Conservation (phyloP, 92 coral and sea anemone species). For the Ricordea florida region DNA sequence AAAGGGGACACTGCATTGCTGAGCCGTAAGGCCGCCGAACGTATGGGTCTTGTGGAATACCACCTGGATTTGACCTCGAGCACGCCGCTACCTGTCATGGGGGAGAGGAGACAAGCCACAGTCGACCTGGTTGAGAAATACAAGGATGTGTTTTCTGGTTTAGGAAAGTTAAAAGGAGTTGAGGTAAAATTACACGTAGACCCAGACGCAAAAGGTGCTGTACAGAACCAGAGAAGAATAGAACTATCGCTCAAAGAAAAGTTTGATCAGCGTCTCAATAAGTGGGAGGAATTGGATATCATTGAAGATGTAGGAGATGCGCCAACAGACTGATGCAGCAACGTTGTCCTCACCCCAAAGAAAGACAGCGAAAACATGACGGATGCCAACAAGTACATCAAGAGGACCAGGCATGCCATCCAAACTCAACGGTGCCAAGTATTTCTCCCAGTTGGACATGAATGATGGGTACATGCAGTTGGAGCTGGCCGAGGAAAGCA, state of each 20-base stretch:
- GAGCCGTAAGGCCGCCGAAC: slow-evolving; percentile 2
- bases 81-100: not conserved
- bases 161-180: slow-evolving; percentile 34
- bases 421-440: slow-evolving; percentile 28
- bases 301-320: slow-evolving; percentile 1
- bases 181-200: slow-evolving; percentile 32
- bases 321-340: slow-evolving; percentile 7
- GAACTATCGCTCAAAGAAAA: slow-evolving; percentile 30
- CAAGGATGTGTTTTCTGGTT: too few relatives aligned
- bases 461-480: too few relatives aligned
- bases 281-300: not conserved
- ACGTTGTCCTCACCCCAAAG: slow-evolving; percentile 35
- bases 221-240: slow-evolving; percentile 35
- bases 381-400: not conserved
- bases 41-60: slow-evolving; percentile 7
- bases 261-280: not conserved
- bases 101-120: too few relatives aligned
- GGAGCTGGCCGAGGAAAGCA: too few relatives aligned
- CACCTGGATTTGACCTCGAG: not conserved
- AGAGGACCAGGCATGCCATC: not conserved
- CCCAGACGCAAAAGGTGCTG: slow-evolving; percentile 13
- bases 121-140: too few relatives aligned
- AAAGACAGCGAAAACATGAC: not conserved
- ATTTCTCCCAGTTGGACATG: too few relatives aligned
- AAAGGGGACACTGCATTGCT: slow-evolving; percentile 1